Percentiles rank a stretch among this genome's conserved stretches.
phyloP scores from a whole-genome alignment of 2,797 vertebrate species.

The Podarcis lilfordi region DNA sequence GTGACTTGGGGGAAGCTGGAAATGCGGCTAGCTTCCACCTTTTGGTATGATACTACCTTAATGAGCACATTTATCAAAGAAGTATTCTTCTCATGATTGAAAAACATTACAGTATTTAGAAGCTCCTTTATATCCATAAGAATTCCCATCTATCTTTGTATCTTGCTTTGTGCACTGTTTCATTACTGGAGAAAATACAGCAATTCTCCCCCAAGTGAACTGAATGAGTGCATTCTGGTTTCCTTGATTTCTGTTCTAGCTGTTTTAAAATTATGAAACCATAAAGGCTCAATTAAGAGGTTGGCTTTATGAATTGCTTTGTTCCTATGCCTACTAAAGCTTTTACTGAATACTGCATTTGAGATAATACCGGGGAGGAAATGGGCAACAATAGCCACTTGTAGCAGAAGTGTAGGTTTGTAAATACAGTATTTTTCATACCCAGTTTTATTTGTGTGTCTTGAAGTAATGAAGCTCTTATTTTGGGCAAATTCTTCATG shows the following conservation, averaged over 20 bases:
- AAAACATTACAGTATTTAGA: background rate
- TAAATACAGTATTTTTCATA: background rate
- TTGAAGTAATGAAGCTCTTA: background rate
- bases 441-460: background rate
- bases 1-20: background rate
- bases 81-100: conserved; percentile 3
- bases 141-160: background rate
- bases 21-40: background rate
- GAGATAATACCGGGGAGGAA: background rate
- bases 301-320: background rate
- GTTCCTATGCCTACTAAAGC: background rate
- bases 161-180: background rate
- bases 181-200: background rate
- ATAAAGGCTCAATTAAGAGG: background rate
- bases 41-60: background rate
- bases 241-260: background rate
- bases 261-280: background rate
- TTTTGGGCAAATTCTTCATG: background rate
- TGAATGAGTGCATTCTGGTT: background rate
- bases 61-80: background rate
- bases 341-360: background rate
- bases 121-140: background rate
- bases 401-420: background rate
- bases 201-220: background rate
- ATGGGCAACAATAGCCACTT: background rate